Percentiles rank a stretch among this genome's conserved stretches.
Evolutionary conservation across 2,888 invertebrate species (phyloP).

Genomic region (Andrena minutula): DNA sequence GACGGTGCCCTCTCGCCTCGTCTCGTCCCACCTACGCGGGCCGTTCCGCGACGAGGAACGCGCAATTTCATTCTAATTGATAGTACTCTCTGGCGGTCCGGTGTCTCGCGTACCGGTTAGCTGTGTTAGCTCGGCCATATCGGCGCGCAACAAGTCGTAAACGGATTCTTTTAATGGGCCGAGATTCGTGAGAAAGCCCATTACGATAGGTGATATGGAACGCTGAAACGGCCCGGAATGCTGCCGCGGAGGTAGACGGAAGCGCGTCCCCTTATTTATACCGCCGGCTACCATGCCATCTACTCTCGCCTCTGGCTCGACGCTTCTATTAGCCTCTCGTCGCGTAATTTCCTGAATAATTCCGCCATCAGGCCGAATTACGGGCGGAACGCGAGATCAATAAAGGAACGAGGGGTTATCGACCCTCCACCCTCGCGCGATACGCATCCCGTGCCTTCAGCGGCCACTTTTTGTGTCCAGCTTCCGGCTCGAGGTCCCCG

Average conservation of each 20-base stretch:
- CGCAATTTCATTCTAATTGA: slow-evolving; percentile 74
- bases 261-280: slow-evolving; percentile 55
- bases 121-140: slow-evolving; percentile 43
- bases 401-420: slow-evolving; percentile 49
- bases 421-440: slow-evolving; percentile 62
- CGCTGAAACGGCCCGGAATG: slow-evolving; percentile 55
- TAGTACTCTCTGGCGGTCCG: slow-evolving; percentile 56
- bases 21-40: slow-evolving; percentile 64
- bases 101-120: slow-evolving; percentile 58
- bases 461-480: slow-evolving; percentile 74
- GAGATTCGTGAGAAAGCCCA: slow-evolving; percentile 59
- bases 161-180: slow-evolving; percentile 57
- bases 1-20: slow-evolving; percentile 24
- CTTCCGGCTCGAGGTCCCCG: slow-evolving; percentile 74
- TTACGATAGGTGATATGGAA: slow-evolving; percentile 62
- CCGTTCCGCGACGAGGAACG: slow-evolving; percentile 55
- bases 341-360: background rate
- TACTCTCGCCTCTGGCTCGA: slow-evolving; percentile 13
- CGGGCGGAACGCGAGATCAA: background rate
- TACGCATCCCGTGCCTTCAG: slow-evolving; percentile 44
- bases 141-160: slow-evolving; percentile 61
- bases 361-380: background rate
- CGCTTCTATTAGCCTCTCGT: slow-evolving; percentile 15
- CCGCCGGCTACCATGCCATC: slow-evolving; percentile 34
- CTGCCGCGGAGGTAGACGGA: slow-evolving; percentile 53